Evolutionary conservation across 2,113 vertebrate genomes (phyloP).

Genomic region (Peromyscus maniculatus): DNA sequence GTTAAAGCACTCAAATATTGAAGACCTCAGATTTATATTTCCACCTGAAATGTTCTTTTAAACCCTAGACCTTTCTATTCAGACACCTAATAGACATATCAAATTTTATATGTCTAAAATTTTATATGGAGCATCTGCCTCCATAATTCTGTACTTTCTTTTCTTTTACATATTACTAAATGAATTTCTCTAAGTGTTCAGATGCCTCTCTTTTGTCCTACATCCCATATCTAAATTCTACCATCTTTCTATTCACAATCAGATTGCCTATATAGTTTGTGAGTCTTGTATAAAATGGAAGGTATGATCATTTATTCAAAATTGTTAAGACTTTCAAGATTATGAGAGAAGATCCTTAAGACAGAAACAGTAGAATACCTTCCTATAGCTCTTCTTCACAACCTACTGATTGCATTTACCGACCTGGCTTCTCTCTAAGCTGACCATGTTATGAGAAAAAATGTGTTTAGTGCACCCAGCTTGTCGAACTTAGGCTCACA

Average conservation of each 20-base stretch:
- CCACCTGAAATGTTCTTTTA: neutral
- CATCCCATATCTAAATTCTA: neutral
- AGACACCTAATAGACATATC: neutral
- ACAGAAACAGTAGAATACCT: neutral
- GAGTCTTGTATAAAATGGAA: neutral
- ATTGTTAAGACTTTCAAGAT: slow-evolving; percentile 1
- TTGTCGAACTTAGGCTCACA: neutral
- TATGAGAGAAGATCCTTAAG: neutral
- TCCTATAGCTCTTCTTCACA: neutral
- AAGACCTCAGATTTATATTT: neutral
- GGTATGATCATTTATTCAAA: neutral
- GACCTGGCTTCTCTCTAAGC: neutral
- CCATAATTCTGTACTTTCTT: neutral
- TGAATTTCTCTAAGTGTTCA: neutral
- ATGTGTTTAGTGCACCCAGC: neutral
- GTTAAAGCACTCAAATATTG: neutral
- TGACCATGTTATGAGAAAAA: neutral
- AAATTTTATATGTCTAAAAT: neutral
- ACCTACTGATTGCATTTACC: neutral
- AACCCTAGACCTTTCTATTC: neutral
- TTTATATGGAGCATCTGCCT: neutral
- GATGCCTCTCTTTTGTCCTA: neutral
- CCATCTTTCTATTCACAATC: neutral
- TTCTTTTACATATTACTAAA: neutral
- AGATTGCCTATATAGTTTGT: neutral